These are phyloP conservation scores for Parauchenoglanis punctatus DNA, from an alignment of 2,797 vertebrate genomes.

Conservation along the genomic window DNA sequence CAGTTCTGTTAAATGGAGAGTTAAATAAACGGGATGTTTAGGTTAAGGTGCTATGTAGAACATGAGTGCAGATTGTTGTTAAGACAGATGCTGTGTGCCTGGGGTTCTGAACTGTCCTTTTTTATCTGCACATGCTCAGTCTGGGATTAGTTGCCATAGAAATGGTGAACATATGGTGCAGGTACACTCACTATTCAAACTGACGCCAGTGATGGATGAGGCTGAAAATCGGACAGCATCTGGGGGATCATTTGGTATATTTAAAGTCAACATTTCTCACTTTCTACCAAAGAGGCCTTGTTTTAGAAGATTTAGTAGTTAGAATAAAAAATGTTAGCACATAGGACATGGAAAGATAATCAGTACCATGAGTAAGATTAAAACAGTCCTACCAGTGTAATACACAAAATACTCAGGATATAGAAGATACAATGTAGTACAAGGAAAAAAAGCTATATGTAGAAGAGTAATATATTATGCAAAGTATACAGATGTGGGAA, in stretches of 20 bases:
- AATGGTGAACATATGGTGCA: constrained; percentile 63
- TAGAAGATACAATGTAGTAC: too few species aligned
- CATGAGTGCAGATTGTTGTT: constrained; percentile 14
- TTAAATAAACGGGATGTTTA: constrained; percentile 26
- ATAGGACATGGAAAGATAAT: neutral
- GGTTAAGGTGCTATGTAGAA: neutral
- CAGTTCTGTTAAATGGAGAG: constrained; percentile 5
- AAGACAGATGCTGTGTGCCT: constrained; percentile 40
- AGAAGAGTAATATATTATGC: neutral
- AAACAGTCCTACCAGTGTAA: neutral
- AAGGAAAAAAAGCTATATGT: neutral
- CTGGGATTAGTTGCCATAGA: constrained; percentile 81
- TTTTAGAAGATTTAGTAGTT: neutral
- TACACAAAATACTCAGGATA: neutral
- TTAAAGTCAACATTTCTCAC: neutral
- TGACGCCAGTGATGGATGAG: neutral
- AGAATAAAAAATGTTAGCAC: neutral
- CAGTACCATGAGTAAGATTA: neutral
- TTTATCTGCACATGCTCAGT: constrained; percentile 67
- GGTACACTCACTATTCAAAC: constrained; percentile 54
- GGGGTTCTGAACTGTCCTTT: constrained; percentile 52
- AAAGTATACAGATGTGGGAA: neutral
- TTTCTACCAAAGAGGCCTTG: neutral
- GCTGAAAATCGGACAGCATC: constrained; percentile 19
- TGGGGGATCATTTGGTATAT: constrained; percentile 1